phyloP scores from a whole-genome alignment of 2,113 vertebrate genomes.

The Raja brachyura region DNA sequence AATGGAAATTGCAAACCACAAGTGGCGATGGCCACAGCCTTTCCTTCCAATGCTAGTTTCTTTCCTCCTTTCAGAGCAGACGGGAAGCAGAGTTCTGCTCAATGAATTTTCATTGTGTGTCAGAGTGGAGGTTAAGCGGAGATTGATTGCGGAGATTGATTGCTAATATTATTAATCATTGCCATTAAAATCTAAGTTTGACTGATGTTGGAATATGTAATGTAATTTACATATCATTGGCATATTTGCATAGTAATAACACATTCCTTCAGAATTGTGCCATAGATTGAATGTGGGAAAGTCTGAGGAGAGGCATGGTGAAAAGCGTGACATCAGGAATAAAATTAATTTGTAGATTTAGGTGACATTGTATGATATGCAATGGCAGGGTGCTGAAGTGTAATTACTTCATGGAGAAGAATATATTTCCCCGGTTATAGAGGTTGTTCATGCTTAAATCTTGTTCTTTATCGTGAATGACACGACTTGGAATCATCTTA shows the following conservation, averaged over 20 bases:
- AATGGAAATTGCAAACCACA: not conserved
- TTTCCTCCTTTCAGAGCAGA: not conserved
- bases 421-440: not conserved
- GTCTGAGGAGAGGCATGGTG: not conserved
- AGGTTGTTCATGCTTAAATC: not conserved
- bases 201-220: slow-evolving; percentile 31
- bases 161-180: slow-evolving; percentile 28
- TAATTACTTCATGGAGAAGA: not conserved
- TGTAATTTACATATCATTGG: slow-evolving; percentile 8
- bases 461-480: not conserved
- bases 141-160: slow-evolving; percentile 27
- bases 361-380: not conserved
- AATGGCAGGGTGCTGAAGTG: not conserved
- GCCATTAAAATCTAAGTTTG: not conserved
- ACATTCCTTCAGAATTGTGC: not conserved
- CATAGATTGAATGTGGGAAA: not conserved
- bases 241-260: slow-evolving; percentile 29
- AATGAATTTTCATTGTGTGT: not conserved
- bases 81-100: not conserved
- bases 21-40: not conserved
- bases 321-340: not conserved
- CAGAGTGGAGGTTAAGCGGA: slow-evolving; percentile 2
- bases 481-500: not conserved
- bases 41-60: not conserved
- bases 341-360: not conserved